Evolutionary conservation across 2,797 vertebrate species (phyloP).

Genomic region (Chelmon rostratus): DNA sequence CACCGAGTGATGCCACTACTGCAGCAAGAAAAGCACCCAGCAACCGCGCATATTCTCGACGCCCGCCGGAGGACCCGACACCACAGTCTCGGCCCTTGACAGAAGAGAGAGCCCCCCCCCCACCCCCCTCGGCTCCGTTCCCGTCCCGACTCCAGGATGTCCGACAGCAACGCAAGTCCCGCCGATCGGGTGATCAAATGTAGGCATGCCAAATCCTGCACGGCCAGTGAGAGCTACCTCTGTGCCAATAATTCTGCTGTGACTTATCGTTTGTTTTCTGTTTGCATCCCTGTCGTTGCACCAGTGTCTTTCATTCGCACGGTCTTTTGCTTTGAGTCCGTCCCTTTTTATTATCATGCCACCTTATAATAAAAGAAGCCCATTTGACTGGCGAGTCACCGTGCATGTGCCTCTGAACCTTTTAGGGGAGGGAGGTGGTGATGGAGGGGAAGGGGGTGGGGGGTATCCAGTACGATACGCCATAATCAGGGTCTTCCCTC

Average conservation of each 20-base stretch:
- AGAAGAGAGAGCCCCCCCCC: constrained; percentile 55
- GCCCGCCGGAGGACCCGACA: constrained; percentile 65
- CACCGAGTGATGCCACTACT: constrained; percentile 83
- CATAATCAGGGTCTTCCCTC: constrained; percentile 82
- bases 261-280: constrained; percentile 38
- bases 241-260: constrained; percentile 48
- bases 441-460: constrained; percentile 13
- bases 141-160: constrained; percentile 83
- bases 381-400: constrained; percentile 55
- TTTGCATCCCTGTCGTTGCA: constrained; percentile 60
- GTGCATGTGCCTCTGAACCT: constrained; percentile 68
- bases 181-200: constrained; percentile 86
- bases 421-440: constrained; percentile 44
- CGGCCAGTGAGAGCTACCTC: constrained; percentile 58
- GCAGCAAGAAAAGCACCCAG: constrained; percentile 75
- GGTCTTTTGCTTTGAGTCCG: constrained; percentile 19
- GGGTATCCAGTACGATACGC: constrained; percentile 60
- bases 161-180: constrained; percentile 84
- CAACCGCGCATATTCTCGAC: constrained; percentile 65
- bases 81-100: constrained; percentile 66
- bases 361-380: constrained; percentile 60
- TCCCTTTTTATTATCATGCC: constrained; percentile 10
- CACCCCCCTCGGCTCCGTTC: constrained; percentile 46
- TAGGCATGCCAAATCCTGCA: constrained; percentile 78
- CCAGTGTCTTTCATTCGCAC: constrained; percentile 46